Conservation (phyloP, 2,888 invertebrate genomes). For the Notodonta dromedarius region DNA sequence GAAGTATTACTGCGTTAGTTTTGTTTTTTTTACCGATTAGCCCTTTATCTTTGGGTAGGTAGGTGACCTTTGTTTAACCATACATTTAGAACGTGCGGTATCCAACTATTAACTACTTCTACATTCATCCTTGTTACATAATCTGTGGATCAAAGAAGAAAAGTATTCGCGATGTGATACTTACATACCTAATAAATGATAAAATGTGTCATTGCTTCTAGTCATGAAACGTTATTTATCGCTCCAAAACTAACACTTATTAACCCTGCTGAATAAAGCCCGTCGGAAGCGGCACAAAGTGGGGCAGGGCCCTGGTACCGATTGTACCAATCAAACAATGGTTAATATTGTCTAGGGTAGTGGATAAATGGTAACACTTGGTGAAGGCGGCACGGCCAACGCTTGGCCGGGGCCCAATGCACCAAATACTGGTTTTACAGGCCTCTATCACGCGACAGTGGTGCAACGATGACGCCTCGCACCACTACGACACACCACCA, state of each 20-base stretch:
- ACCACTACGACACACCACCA: too few relatives aligned
- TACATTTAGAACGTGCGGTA: too few relatives aligned
- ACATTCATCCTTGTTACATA: too few relatives aligned
- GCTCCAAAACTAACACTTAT: conserved; percentile 24
- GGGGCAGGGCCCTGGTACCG: conserved; percentile 50
- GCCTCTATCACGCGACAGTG: conserved; percentile 60
- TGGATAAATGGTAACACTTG: conserved; percentile 73
- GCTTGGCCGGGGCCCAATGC: conserved; percentile 62
- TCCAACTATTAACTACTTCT: too few relatives aligned
- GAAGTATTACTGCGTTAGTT: too few relatives aligned
- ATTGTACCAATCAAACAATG: conserved; percentile 58
- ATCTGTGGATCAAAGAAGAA: too few relatives aligned
- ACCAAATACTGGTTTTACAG: conserved; percentile 49
- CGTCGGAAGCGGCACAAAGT: conserved; percentile 23
- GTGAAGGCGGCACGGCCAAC: conserved; percentile 57
- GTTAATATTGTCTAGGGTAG: conserved; percentile 42
- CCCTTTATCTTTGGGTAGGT: too few relatives aligned
- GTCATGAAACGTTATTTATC: conserved; percentile 14
- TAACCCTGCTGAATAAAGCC: conserved; percentile 17
- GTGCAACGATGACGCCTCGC: conserved; percentile 54
- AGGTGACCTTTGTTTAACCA: too few relatives aligned
- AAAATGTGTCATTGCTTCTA: conserved; percentile 6
- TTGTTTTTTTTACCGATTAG: too few relatives aligned
- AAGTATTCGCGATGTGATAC: too few relatives aligned
- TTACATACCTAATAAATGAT: background rate